Evolutionary conservation across 2,888 invertebrate species (phyloP), one percentile per base, ranked within the genome.

Genomic region (Chaetogeoica ovagalla): DNA sequence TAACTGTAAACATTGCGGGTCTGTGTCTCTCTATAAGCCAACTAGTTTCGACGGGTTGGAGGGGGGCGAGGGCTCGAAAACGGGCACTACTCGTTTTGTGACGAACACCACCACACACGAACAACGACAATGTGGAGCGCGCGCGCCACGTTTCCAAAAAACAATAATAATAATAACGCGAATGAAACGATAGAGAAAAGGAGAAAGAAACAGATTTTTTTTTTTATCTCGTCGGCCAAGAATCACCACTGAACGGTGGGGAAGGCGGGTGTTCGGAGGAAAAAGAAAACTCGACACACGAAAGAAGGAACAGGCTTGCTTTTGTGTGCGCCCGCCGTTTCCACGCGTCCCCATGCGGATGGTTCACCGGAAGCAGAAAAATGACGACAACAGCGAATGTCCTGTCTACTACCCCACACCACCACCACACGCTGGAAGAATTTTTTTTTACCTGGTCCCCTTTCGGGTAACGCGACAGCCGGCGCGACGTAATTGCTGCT

Each of bases 391-490:
- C 43, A 43, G n/a, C 57, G 6, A 43, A 43, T 43, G 43, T 43
- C 11, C 11, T 15, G 48, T 15, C 13, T 11, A 3, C 48, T 48
- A 15, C 48, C 15, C 48, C 48, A 48, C 13, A 2, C 13, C 0
- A 48, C 48, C 11, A 48, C 19, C 1, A 21, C 59, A 6, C 21
- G 1, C 71, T 71, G 13, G 13, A 11, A 48, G 48, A 9, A 13
- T 48, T 48, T 48, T 3, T 48, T 62, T 74, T 88, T 87, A 89
- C 89, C 89, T 83, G 89, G 87, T 84, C 88, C 88, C 82, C 87
- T 85, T 84, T 88, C 88, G 15, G 89, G 88, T 62, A 89, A 84
- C 19, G 52, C 55, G 37, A 23, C 77, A n/a, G 63, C 15, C 11
- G 59, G 74, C n/a, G 74, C 60, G n/a, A 43, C n/a, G 6, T 68